Conservation (phyloP, 1,140 invertebrate species). For the Dendroctonus ponderosae region DNA sequence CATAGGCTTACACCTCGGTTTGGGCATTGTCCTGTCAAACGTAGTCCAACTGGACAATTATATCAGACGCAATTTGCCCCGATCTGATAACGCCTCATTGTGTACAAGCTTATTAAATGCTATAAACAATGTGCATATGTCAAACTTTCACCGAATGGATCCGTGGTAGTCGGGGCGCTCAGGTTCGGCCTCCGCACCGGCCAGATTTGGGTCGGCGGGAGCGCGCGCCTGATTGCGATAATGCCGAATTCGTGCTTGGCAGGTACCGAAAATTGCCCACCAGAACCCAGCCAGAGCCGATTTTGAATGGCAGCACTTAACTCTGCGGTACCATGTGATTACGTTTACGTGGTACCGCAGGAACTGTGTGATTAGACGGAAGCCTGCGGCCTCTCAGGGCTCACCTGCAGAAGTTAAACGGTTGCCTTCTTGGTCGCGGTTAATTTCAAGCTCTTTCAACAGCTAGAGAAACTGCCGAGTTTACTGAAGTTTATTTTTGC, state of each 20-base stretch:
- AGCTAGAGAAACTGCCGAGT: not conserved
- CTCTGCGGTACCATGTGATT: constrained; percentile 16
- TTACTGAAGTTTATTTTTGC: too few species aligned
- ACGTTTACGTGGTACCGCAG: constrained; percentile 26
- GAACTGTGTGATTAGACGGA: constrained; percentile 28
- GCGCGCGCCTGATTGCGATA: not conserved
- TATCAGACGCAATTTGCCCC: constrained; percentile 9
- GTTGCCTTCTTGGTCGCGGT: constrained; percentile 19
- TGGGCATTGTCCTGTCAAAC: constrained; percentile 14
- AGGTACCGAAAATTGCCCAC: constrained; percentile 17
- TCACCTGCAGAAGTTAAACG: constrained; percentile 31
- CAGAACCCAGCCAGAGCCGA: not conserved
- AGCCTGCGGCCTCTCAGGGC: constrained; percentile 16
- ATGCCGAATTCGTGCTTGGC: constrained; percentile 1
- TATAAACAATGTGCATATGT: too few species aligned
- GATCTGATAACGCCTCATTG: constrained; percentile 17
- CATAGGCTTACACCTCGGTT: constrained; percentile 1
- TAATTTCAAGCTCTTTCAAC: constrained; percentile 8
- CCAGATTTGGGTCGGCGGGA: not conserved
- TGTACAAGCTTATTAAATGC: constrained; percentile 9
- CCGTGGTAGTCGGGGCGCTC: too few species aligned
- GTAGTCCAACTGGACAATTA: constrained; percentile 9
- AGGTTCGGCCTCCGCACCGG: not conserved
- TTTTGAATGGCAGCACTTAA: constrained; percentile 19
- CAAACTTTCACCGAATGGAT: too few species aligned